Conservation (phyloP, 2,797 vertebrate species). For the Ceyx erithaca region DNA sequence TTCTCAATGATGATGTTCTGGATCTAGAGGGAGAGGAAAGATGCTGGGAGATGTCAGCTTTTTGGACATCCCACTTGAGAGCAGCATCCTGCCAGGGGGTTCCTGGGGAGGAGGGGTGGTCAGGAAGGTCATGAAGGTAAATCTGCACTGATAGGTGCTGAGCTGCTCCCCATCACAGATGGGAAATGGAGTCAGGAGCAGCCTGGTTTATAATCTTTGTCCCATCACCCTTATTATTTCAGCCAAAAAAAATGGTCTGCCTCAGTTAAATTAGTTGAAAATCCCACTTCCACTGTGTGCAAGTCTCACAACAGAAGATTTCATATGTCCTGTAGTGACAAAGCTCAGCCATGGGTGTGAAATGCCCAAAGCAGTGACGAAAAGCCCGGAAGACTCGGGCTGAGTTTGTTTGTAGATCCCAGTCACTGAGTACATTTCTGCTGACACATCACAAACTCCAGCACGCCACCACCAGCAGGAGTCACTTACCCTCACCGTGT, state of each 20-base stretch:
- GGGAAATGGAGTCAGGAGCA: background rate
- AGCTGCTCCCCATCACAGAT: background rate
- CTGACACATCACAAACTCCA: background rate
- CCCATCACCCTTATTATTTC: background rate
- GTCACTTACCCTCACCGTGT: slow-evolving; percentile 79
- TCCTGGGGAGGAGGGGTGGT: too few relatives aligned
- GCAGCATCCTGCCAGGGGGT: background rate
- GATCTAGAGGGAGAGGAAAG: slow-evolving; percentile 61
- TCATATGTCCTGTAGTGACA: background rate
- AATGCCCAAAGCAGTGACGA: background rate
- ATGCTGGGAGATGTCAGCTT: background rate
- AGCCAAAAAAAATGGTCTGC: background rate
- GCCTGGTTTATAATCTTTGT: background rate
- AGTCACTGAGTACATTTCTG: rapidly evolving
- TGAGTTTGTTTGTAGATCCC: background rate
- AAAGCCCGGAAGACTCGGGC: background rate
- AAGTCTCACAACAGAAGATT: background rate
- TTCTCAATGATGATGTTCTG: slow-evolving; percentile 71
- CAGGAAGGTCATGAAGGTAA: background rate
- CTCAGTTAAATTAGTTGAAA: background rate
- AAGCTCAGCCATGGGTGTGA: background rate
- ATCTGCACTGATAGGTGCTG: background rate
- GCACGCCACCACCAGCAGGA: rapidly evolving
- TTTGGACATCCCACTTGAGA: background rate
- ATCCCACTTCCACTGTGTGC: rapidly evolving